Percentiles rank a stretch among this genome's conserved stretches.
phyloP scores from a whole-genome alignment of 2,797 vertebrate species.

The Acanthis flammea region DNA sequence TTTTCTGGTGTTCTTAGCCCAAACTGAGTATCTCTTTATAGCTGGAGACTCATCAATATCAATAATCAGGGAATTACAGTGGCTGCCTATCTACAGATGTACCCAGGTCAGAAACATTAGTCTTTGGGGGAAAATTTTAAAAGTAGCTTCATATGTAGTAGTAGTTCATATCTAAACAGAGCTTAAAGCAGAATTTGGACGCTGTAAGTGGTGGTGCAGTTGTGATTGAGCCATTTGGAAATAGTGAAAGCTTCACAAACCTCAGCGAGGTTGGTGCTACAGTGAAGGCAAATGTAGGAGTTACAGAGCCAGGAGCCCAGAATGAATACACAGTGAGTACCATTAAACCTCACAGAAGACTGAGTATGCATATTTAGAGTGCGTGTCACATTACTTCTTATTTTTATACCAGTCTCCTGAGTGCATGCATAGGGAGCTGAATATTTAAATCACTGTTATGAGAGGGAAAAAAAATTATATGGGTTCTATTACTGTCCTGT shows the following conservation, averaged over 20 bases:
- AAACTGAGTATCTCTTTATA: not conserved
- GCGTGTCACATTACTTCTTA: not conserved
- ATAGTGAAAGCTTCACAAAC: not conserved
- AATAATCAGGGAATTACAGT: not conserved
- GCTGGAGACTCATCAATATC: not conserved
- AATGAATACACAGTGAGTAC: not conserved
- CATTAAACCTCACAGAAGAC: not conserved
- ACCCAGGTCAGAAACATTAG: not conserved
- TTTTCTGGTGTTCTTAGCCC: not conserved
- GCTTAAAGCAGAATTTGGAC: not conserved
- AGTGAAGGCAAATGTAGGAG: not conserved
- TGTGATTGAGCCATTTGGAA: not conserved
- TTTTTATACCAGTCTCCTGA: conserved; percentile 27
- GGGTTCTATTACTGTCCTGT: not conserved
- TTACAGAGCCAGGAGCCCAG: not conserved
- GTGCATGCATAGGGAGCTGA: not conserved
- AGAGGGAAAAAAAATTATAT: not conserved
- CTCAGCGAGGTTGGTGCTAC: not conserved
- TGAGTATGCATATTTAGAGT: not conserved
- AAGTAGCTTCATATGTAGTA: not conserved
- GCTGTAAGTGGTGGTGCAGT: not conserved
- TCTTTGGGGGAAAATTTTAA: not conserved
- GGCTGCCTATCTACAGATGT: not conserved
- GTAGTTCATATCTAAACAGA: not conserved
- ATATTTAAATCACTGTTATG: not conserved